Conservation (phyloP, 2,888 invertebrate genomes). For the Myathropa florea region DNA sequence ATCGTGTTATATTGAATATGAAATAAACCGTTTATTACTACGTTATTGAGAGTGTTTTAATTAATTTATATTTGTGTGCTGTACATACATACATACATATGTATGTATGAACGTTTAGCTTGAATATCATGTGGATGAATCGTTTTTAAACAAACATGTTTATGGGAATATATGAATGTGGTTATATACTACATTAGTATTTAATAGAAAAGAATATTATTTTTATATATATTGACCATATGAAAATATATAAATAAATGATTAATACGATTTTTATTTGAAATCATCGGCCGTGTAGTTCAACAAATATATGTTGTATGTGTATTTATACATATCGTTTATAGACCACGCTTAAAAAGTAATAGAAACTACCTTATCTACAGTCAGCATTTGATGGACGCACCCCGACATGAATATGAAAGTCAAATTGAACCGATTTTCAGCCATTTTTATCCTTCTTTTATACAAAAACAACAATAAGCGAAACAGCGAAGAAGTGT, state of each 20-base stretch:
- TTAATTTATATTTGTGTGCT: not conserved
- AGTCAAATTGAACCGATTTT: constrained; percentile 61
- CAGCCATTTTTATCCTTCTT: constrained; percentile 63
- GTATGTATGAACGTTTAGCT: not conserved
- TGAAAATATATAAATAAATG: too few species aligned
- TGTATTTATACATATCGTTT: not conserved
- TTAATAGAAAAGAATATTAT: too few species aligned
- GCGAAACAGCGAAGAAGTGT: constrained; percentile 65
- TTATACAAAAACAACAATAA: constrained; percentile 66
- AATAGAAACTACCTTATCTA: constrained; percentile 9
- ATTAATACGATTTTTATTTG: too few species aligned
- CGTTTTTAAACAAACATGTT: too few species aligned
- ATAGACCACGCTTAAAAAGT: not conserved
- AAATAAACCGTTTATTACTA: not conserved
- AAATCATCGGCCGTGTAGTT: too few species aligned
- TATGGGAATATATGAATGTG: too few species aligned
- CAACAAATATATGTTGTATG: not conserved
- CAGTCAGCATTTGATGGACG: not conserved
- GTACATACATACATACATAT: not conserved
- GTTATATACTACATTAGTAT: too few species aligned
- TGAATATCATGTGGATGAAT: too few species aligned
- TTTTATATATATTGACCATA: too few species aligned
- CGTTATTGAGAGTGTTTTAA: not conserved
- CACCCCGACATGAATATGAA: not conserved
- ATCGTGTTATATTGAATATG: constrained; percentile 23